Evolutionary conservation across 2,888 invertebrate genomes (phyloP).

Genomic region (Apamea sordens): DNA sequence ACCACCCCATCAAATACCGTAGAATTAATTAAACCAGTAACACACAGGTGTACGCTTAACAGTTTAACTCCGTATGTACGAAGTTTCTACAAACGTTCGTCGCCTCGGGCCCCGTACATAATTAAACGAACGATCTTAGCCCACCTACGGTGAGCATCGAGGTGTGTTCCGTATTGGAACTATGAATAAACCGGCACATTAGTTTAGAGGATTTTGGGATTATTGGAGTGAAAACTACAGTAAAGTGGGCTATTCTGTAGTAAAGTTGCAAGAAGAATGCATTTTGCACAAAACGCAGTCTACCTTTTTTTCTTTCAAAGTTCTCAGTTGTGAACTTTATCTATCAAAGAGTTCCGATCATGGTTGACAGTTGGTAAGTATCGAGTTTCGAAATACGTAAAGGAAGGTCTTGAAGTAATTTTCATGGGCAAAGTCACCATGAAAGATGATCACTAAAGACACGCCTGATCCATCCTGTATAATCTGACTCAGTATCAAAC

Average conservation of each 20-base stretch:
- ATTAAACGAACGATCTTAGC: constrained; percentile 54
- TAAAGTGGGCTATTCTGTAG: neutral
- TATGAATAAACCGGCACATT: neutral
- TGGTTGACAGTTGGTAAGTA: neutral
- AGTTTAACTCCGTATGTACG: constrained; percentile 27
- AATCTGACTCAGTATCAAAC: neutral
- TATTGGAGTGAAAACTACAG: neutral
- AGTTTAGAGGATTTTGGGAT: neutral
- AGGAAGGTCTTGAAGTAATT: neutral
- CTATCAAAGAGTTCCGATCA: neutral
- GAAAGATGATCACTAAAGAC: neutral
- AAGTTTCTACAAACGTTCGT: constrained; percentile 43
- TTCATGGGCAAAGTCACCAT: neutral
- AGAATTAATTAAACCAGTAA: constrained; percentile 29
- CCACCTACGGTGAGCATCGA: neutral
- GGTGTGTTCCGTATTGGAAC: neutral
- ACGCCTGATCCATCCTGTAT: neutral
- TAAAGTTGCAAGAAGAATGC: neutral
- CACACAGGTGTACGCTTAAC: constrained; percentile 7
- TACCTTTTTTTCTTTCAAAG: neutral
- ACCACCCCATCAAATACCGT: neutral
- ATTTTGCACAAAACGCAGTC: neutral
- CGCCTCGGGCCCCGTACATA: constrained; percentile 49
- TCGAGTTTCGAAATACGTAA: neutral
- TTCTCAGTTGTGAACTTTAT: neutral